These are phyloP conservation scores for Neosilurus mollespiculum DNA, from an alignment of 2,797 vertebrate genomes.

Conservation along the genomic window DNA sequence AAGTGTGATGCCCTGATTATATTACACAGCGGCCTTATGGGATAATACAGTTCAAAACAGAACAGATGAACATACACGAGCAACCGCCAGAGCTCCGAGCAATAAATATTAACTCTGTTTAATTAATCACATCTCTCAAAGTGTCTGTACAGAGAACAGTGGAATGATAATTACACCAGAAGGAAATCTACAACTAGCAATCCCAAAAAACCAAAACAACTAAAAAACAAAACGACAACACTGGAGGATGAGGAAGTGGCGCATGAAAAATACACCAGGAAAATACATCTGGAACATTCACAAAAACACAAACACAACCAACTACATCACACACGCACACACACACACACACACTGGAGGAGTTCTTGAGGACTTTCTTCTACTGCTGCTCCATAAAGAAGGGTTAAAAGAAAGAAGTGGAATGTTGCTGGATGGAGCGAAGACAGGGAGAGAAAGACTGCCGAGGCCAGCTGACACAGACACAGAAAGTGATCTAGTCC, in stretches of 20 bases:
- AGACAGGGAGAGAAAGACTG: neutral
- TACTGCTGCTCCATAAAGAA: constrained; percentile 26
- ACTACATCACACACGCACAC: constrained; percentile 55
- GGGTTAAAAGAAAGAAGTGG: constrained; percentile 56
- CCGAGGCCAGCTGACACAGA: constrained; percentile 13
- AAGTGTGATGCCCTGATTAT: constrained; percentile 57
- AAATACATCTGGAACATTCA: constrained; percentile 46
- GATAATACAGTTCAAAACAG: constrained; percentile 68
- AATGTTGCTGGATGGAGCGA: constrained; percentile 65
- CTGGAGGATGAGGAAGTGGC: constrained; percentile 12
- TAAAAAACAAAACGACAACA: constrained; percentile 57
- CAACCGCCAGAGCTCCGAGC: constrained; percentile 63
- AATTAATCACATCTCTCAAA: constrained; percentile 69
- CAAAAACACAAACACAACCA: constrained; percentile 43
- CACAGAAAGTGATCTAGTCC: constrained; percentile 60
- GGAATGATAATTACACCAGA: constrained; percentile 73
- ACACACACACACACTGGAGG: constrained; percentile 31
- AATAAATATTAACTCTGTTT: constrained; percentile 76
- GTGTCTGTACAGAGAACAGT: constrained; percentile 77
- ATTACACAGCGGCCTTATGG: constrained; percentile 69
- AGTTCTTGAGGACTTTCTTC: constrained; percentile 24
- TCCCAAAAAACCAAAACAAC: constrained; percentile 62
- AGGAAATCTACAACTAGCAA: constrained; percentile 59
- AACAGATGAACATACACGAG: constrained; percentile 57
- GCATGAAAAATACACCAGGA: neutral